Percentiles rank a stretch among this genome's conserved stretches.
Evolutionary conservation across 1,140 invertebrate species (phyloP).

Genomic region (Prorops nasuta): DNA sequence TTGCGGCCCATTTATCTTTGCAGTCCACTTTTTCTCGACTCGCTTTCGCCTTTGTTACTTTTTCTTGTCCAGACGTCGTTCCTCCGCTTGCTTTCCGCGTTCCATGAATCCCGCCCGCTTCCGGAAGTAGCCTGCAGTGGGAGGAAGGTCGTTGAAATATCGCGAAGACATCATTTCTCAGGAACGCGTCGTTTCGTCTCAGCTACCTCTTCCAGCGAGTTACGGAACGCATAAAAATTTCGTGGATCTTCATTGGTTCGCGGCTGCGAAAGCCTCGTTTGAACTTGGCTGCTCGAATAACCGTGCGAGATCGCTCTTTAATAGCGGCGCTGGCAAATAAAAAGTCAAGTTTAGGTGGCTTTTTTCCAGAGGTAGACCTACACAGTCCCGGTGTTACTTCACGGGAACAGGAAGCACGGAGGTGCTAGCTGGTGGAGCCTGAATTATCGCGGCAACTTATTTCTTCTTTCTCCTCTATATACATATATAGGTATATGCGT

Average conservation of each 20-base stretch:
- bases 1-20: too few species aligned
- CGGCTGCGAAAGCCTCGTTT: too few species aligned
- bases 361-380: too few species aligned
- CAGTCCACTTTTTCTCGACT: too few species aligned
- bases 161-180: conserved; percentile 35
- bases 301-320: conserved; percentile 24
- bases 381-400: conserved; percentile 7
- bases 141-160: conserved; percentile 38
- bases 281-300: conserved; percentile 5
- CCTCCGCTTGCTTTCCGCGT: too few species aligned
- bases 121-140: too few species aligned
- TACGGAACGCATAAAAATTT: conserved; percentile 25
- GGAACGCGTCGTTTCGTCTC: conserved; percentile 28
- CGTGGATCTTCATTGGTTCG: conserved; percentile 22
- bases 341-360: too few species aligned
- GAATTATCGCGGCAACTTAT: conserved; percentile 35
- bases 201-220: conserved; percentile 1
- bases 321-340: too few species aligned
- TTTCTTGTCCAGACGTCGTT: too few species aligned
- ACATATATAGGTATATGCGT: too few species aligned
- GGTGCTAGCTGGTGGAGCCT: conserved; percentile 15
- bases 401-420: conserved; percentile 16
- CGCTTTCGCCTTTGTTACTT: too few species aligned
- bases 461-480: conserved; percentile 31
- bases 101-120: too few species aligned